Conservation (phyloP, 1,140 invertebrate genomes). For the Cardiocondyla obscurior region DNA sequence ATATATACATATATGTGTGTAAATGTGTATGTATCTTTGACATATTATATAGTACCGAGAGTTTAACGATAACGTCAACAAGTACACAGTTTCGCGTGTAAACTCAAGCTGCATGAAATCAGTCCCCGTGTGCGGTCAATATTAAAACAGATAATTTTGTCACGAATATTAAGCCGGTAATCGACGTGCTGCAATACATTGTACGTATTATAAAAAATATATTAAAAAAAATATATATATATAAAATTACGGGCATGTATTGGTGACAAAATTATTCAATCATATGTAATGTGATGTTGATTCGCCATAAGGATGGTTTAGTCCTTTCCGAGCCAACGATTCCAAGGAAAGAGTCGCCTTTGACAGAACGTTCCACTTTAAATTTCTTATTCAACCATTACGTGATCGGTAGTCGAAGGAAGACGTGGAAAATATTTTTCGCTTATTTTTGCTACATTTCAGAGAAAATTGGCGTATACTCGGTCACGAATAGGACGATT, state of each 20-base stretch:
- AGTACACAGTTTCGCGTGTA: neutral
- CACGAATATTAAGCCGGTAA: neutral
- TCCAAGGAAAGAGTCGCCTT: neutral
- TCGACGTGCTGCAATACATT: neutral
- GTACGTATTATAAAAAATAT: neutral
- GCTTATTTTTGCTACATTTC: neutral
- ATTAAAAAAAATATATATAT: too few species aligned
- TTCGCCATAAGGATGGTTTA: neutral
- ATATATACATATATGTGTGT: neutral
- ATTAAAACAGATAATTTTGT: constrained; percentile 7
- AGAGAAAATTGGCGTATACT: neutral
- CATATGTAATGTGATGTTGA: neutral
- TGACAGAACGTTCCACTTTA: neutral
- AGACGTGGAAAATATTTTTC: neutral
- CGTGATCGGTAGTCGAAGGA: neutral
- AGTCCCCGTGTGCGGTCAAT: neutral
- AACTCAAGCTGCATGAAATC: neutral
- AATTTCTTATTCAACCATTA: neutral
- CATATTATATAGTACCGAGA: neutral
- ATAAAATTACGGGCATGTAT: neutral
- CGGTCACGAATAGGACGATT: neutral
- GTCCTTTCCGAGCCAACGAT: constrained; percentile 2
- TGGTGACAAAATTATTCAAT: constrained; percentile 5
- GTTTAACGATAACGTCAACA: constrained; percentile 1
- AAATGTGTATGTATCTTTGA: neutral